Conservation (phyloP, 2,888 invertebrate genomes). For the Amorpha juglandis region DNA sequence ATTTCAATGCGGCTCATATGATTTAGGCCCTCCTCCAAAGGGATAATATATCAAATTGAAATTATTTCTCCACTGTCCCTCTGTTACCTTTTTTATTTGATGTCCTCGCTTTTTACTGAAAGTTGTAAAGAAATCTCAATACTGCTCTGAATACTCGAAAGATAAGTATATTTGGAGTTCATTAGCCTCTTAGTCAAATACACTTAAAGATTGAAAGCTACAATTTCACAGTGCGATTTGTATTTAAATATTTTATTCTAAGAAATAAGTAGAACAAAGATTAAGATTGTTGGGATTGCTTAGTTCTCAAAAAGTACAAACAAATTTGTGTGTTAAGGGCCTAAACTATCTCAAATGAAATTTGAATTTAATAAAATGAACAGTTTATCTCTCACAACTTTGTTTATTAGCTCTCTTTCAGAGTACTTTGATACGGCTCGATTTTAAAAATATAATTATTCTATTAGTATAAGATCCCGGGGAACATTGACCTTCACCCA, state of each 20-base stretch:
- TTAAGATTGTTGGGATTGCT: background rate
- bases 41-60: slow-evolving; percentile 71
- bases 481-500: too few relatives aligned
- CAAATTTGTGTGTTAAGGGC: too few relatives aligned
- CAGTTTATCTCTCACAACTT: too few relatives aligned
- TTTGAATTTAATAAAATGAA: too few relatives aligned
- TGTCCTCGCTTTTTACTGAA: slow-evolving; percentile 26
- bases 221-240: background rate
- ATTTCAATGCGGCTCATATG: slow-evolving; percentile 64
- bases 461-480: too few relatives aligned
- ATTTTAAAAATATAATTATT: too few relatives aligned
- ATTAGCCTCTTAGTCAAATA: background rate
- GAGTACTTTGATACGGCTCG: too few relatives aligned
- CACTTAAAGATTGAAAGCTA: background rate
- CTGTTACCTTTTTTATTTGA: slow-evolving; percentile 58
- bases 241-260: background rate
- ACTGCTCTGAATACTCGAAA: background rate
- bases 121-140: slow-evolving; percentile 26
- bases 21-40: slow-evolving; percentile 53
- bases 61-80: slow-evolving; percentile 68
- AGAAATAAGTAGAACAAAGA: background rate
- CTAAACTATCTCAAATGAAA: too few relatives aligned
- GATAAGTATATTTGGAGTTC: slow-evolving; percentile 7
- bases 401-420: too few relatives aligned
- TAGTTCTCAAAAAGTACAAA: background rate